Base-by-base conservation (phyloP, 2,888 invertebrate genomes). In the Hoplodrina ambigua region DNA sequence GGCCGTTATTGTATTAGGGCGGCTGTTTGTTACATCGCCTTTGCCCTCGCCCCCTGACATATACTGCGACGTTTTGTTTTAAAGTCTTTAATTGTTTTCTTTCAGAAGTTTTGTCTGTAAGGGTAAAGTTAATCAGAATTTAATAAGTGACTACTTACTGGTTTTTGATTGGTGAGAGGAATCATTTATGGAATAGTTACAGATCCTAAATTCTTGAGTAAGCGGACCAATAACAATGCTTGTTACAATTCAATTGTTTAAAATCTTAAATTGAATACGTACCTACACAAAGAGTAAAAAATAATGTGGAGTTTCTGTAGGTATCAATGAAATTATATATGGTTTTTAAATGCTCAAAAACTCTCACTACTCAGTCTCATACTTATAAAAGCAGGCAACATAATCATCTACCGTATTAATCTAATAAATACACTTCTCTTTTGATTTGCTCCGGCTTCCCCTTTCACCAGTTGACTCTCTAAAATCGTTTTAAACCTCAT, bases 1-100 rank as follows among this genome's bases (percentile, higher is more conserved):
- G 96, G 94, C 96, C 96, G 96, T 96, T 96, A 96, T 96, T 96
- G 96, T 96, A 96, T 96, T 96, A 96, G 96, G 96, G 96, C 95
- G 94, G 92, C 95, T 94, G 95, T 96, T 94, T 95, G 94, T 94
- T 94, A 92, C 92, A 87, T 87, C 79, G 86, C 89, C 84, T 87
- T 75, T 87, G 89, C 90, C 82, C 82, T 83, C 76, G 67, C 80
- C 78, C 73, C 68, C 60, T 77, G 72, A 81, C 75, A 56, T 82
- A 63, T 62, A 70, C 58, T 60, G 57, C 50, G 17, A 64, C 73
- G 55, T 69, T 70, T 72, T 77, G 74, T 78, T 85, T 81, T 75
- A 74, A 78, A 78, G 33, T 69, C 63, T 82, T 70, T 84, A 83
- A 83, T 84, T 81, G 77, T 66, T 83, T 82, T 77, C 65, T 80